These are phyloP conservation scores for Microcaecilia unicolor DNA, from an alignment of 2,797 vertebrate genomes.

Conservation along the genomic window DNA sequence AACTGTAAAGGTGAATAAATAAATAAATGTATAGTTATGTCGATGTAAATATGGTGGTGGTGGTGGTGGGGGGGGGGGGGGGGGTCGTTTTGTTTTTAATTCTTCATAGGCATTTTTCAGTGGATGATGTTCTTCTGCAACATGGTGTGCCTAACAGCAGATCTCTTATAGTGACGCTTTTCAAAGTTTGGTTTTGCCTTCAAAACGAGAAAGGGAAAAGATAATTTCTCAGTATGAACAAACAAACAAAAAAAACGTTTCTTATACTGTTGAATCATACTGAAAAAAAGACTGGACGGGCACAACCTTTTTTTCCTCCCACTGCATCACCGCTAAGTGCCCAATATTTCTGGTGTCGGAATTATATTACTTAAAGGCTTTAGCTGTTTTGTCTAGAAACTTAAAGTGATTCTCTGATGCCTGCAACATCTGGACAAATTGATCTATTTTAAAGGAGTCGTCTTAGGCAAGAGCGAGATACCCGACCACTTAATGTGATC, in stretches of 20 bases:
- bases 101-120: conserved; percentile 3
- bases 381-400: conserved; percentile 17
- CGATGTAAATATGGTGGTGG: too few species aligned
- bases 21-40: too few species aligned
- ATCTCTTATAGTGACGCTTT: conserved; percentile 9
- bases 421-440: conserved; percentile 29
- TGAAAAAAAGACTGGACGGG: too few species aligned
- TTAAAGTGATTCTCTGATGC: conserved; percentile 32
- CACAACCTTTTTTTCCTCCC: conserved; percentile 29
- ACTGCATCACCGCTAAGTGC: conserved; percentile 21
- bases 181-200: background rate
- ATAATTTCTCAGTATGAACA: conserved; percentile 10
- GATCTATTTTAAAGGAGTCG: conserved; percentile 30
- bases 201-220: background rate
- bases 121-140: conserved; percentile 44
- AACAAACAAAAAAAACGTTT: conserved; percentile 15
- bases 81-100: too few species aligned
- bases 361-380: conserved; percentile 19
- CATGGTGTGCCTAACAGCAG: conserved; percentile 42
- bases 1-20: too few species aligned
- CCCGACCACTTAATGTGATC: conserved; percentile 14
- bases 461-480: conserved; percentile 8
- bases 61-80: too few species aligned
- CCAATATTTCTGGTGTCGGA: too few species aligned
- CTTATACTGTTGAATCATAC: conserved; percentile 27